Conservation (phyloP, 2,797 vertebrate species). For the Sciurus vulgaris region DNA sequence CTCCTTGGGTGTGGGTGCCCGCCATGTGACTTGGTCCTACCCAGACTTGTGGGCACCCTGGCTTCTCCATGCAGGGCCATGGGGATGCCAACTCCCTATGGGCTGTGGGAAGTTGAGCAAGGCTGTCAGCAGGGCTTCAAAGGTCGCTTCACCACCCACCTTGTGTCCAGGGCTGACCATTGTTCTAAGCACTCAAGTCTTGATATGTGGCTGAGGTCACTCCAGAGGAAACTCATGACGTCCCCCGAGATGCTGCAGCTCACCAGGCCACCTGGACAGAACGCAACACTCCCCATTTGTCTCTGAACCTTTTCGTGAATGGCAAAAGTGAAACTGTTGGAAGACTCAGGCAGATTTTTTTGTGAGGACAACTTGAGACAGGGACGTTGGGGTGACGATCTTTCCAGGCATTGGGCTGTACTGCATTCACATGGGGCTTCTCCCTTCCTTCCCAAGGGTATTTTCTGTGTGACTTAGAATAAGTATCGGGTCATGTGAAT, state of each 20-base stretch:
- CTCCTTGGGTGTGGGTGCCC: not conserved
- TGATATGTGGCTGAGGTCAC: not conserved
- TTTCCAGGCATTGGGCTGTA: fast-evolving
- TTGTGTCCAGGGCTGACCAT: no score
- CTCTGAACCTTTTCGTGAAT: not conserved
- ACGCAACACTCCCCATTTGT: fast-evolving
- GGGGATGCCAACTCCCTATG: no score
- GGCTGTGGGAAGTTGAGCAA: not conserved
- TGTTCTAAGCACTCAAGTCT: not conserved
- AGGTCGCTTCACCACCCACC: fast-evolving
- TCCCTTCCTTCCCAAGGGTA: slow-evolving; percentile 66
- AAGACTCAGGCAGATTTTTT: not conserved
- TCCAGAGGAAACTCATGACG: not conserved
- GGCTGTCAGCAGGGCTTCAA: not conserved
- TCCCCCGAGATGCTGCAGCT: not conserved
- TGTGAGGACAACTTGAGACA: not conserved
- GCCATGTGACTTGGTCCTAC: not conserved
- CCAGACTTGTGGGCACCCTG: not conserved
- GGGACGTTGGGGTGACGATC: not conserved
- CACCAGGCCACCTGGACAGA: not conserved
- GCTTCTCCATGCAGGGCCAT: not conserved
- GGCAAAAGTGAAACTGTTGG: not conserved
- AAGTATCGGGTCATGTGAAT: slow-evolving; percentile 73
- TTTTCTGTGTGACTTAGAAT: slow-evolving; percentile 79
- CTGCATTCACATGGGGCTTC: slow-evolving; percentile 6